phyloP scores from a whole-genome alignment of 2,888 invertebrate genomes.

The Perizoma affinitatum region DNA sequence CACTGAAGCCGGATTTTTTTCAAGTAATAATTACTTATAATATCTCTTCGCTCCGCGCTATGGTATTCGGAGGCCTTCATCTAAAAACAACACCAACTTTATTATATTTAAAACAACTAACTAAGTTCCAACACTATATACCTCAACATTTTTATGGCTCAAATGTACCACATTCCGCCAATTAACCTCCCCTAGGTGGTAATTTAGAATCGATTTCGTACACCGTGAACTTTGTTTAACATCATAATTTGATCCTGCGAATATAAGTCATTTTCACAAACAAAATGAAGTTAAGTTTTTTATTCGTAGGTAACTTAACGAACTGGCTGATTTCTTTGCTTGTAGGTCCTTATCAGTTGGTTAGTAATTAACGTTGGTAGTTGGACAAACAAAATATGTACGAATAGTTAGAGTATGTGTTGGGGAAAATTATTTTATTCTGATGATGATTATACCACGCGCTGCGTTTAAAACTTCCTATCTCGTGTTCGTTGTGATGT shows the following conservation, averaged over 20 bases:
- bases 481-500: no score
- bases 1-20: background rate
- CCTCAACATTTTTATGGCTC: slow-evolving; percentile 19
- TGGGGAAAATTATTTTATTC: no score
- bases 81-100: no score
- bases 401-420: no score
- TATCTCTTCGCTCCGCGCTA: background rate
- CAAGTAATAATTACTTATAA: background rate
- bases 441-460: no score
- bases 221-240: slow-evolving; percentile 20
- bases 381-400: no score
- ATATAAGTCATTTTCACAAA: slow-evolving; percentile 17
- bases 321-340: no score
- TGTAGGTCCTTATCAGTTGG: no score
- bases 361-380: no score
- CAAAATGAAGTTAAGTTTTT: background rate
- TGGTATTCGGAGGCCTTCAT: background rate
- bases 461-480: no score
- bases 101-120: slow-evolving; percentile 8
- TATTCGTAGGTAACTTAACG: background rate
- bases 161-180: slow-evolving; percentile 23
- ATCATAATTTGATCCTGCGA: slow-evolving; percentile 24
- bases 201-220: slow-evolving; percentile 27
- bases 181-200: slow-evolving; percentile 23
- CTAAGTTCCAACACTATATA: background rate